These are phyloP conservation scores for Chaetodon auriga DNA, from an alignment of 2,113 vertebrate species.

Conservation along the genomic window DNA sequence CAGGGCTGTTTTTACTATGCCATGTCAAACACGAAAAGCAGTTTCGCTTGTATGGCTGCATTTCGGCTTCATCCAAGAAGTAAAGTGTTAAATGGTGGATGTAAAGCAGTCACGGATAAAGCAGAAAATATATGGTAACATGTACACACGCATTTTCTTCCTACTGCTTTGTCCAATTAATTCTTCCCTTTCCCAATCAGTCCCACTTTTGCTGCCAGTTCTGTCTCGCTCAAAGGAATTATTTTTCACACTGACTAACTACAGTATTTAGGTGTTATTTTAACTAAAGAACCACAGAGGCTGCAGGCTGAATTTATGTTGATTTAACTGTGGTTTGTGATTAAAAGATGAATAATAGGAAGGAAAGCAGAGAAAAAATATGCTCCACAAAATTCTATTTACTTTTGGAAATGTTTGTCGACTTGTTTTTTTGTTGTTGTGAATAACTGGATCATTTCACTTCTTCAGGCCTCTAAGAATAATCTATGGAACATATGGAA, in stretches of 20 bases:
- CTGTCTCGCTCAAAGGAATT: background rate
- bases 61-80: background rate
- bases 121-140: background rate
- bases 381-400: background rate
- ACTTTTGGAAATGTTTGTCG: background rate
- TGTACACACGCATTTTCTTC: background rate
- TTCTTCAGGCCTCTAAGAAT: background rate
- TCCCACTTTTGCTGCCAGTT: background rate
- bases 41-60: background rate
- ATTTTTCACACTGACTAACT: background rate
- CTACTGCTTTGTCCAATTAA: background rate
- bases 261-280: background rate
- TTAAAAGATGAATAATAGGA: background rate
- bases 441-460: background rate
- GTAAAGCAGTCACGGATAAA: background rate
- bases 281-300: background rate
- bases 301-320: background rate
- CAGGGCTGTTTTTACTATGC: background rate
- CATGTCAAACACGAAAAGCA: background rate
- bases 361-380: background rate
- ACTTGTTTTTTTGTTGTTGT: background rate
- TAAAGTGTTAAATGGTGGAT: background rate
- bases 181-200: background rate
- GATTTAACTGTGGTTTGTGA: background rate
- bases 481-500: background rate